A percentile compares a stretch with the other conserved stretches of the same genome.
Conservation (phyloP, 2,888 invertebrate genomes). For the Amiota communis region DNA sequence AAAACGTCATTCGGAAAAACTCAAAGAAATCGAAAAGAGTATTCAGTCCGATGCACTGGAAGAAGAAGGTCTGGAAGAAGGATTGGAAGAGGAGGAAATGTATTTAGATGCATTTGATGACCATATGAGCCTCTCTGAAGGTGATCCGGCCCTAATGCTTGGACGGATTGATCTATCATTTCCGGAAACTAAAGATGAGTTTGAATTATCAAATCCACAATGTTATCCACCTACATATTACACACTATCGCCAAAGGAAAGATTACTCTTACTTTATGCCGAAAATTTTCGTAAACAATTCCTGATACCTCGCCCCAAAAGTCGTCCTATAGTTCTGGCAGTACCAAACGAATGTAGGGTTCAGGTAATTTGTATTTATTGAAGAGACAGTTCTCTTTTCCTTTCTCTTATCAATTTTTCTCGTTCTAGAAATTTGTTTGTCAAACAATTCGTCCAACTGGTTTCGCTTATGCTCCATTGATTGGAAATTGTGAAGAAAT, state of each 20-base stretch:
- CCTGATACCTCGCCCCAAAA: constrained; percentile 75
- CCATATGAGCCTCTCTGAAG: constrained; percentile 53
- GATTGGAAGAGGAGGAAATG: constrained; percentile 43
- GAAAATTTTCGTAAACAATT: constrained; percentile 87
- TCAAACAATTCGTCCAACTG: constrained; percentile 85
- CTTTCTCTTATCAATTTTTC: neutral
- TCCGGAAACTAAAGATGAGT: constrained; percentile 62
- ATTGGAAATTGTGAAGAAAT: constrained; percentile 79
- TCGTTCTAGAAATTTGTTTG: constrained; percentile 88
- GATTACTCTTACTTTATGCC: constrained; percentile 80
- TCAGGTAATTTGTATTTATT: constrained; percentile 75
- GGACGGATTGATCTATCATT: constrained; percentile 71
- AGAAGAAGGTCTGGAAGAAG: constrained; percentile 31
- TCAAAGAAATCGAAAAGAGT: constrained; percentile 55
- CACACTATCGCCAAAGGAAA: constrained; percentile 80
- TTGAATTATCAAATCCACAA: constrained; percentile 74
- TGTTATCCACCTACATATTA: constrained; percentile 80
- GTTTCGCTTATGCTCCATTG: constrained; percentile 81
- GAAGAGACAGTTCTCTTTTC: no score
- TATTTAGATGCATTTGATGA: constrained; percentile 36
- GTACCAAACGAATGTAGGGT: constrained; percentile 85
- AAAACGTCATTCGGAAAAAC: constrained; percentile 46
- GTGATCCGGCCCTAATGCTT: constrained; percentile 51
- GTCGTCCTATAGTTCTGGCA: constrained; percentile 81
- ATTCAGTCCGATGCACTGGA: neutral